Evolutionary conservation across 2,113 vertebrate genomes (phyloP).

Genomic region (Myotis yumanensis): DNA sequence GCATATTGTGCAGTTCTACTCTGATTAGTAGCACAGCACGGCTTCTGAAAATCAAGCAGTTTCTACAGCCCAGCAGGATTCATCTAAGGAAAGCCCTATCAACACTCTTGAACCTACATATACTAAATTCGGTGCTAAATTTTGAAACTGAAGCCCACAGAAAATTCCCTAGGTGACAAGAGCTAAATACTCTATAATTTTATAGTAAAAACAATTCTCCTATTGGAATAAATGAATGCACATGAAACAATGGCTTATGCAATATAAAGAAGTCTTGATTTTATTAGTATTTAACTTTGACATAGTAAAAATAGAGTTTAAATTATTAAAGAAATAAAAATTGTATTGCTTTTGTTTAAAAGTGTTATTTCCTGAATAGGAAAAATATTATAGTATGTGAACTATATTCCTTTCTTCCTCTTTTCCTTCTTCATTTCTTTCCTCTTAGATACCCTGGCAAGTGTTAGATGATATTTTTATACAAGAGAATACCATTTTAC

Average conservation of each 20-base stretch:
- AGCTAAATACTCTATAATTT: background rate
- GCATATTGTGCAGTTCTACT: background rate
- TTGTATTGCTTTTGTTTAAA: background rate
- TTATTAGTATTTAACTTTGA: background rate
- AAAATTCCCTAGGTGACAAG: background rate
- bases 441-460: background rate
- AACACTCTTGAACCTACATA: background rate
- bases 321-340: background rate
- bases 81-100: slow-evolving; percentile 14
- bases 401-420: background rate
- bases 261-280: background rate
- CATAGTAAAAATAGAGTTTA: background rate
- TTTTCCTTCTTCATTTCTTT: background rate
- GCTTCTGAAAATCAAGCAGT: slow-evolving; percentile 11
- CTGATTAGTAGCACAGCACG: slow-evolving; percentile 23
- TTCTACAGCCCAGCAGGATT: slow-evolving; percentile 35
- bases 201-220: background rate
- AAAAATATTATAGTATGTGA: background rate
- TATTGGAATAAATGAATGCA: background rate
- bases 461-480: background rate
- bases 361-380: background rate
- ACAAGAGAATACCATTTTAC: background rate
- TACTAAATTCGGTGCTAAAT: background rate
- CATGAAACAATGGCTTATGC: background rate
- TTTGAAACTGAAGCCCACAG: slow-evolving; percentile 6